phyloP scores from a whole-genome alignment of 2,797 vertebrate species.

The Neosilurus mollespiculum region DNA sequence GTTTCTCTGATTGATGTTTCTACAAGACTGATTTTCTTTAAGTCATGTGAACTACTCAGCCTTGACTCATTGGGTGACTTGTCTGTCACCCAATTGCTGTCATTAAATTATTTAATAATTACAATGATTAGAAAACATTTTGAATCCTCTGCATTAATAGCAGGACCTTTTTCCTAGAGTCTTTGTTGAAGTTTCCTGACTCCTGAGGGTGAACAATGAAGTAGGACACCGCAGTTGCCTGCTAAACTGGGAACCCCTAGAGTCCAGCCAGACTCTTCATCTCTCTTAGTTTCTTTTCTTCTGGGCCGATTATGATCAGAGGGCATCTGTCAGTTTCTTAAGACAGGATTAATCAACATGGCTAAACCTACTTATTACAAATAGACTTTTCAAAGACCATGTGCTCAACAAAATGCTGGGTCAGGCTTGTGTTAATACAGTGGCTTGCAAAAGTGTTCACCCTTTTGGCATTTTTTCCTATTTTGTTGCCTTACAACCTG shows the following conservation, averaged over 20 bases:
- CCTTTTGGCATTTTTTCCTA: no score
- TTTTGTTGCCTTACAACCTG: no score
- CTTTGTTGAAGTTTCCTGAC: slow-evolving; percentile 33
- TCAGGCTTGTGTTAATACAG: not conserved
- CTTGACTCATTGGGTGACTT: not conserved
- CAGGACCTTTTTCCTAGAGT: slow-evolving; percentile 29
- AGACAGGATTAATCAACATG: slow-evolving; percentile 6
- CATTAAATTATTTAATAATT: not conserved
- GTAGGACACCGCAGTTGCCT: slow-evolving; percentile 57
- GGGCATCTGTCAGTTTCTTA: slow-evolving; percentile 9
- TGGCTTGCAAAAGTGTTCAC: no score
- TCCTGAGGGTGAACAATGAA: slow-evolving; percentile 48
- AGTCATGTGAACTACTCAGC: not conserved
- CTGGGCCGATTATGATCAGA: slow-evolving; percentile 9
- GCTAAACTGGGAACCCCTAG: slow-evolving; percentile 58
- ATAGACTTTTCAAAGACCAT: not conserved
- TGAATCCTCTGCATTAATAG: not conserved
- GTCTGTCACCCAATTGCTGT: not conserved
- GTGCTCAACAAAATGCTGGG: not conserved
- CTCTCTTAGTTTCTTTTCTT: slow-evolving; percentile 22
- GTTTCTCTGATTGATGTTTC: not conserved
- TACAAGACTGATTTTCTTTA: no score
- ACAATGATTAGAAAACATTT: not conserved
- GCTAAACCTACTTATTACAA: not conserved
- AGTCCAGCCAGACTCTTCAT: slow-evolving; percentile 40